Evolutionary conservation across 2,797 vertebrate genomes (phyloP), one percentile per base, ranked within the genome.

Genomic region (Rhinatrema bivittatum): DNA sequence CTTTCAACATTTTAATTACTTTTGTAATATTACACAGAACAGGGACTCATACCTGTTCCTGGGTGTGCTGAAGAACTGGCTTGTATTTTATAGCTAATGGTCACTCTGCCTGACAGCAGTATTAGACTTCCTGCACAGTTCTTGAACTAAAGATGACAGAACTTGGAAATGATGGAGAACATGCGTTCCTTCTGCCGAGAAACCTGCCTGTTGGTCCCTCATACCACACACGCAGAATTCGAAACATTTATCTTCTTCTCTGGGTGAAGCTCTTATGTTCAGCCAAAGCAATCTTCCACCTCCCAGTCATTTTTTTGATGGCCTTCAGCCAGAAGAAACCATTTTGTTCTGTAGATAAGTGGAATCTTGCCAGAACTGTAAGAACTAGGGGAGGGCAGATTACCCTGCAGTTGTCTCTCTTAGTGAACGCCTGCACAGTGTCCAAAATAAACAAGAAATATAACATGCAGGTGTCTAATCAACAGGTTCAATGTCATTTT

Each of bases 381-480:
- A 24, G 26, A 45, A 12, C 14, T n/a, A 12, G 5, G 16, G 12
- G 20, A 46, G 34, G n/a, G 13, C 18, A 28, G 12, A 4, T 33
- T 51, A 24, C 9, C 41, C 1, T 18, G 18, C 39, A n/a, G 10
- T 11, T 27, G 10, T 10, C 21, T 40, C 33, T 42, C 22, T 45
- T 46, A 51, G 33, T 37, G 20, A 56, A 23, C 18, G 32, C n/a
- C 23, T 43, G 18, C n/a, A 20, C 9, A 36, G 32, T 54, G 40
- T 49, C 36, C 24, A 15, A 54, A 46, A 29, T 14, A 25, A 29
- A 31, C 23, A 33, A 29, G 38, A 31, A 52, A n/a, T 9, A 25
- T 11, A 6, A 30, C 24, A 25, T 50, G 45, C 25, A 40, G 39
- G 46, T 49, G 25, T 11, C 18, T 45, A 29, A 36, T 36, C n/a